phyloP scores from a whole-genome alignment of 2,888 invertebrate genomes.

The Biston stratarius region DNA sequence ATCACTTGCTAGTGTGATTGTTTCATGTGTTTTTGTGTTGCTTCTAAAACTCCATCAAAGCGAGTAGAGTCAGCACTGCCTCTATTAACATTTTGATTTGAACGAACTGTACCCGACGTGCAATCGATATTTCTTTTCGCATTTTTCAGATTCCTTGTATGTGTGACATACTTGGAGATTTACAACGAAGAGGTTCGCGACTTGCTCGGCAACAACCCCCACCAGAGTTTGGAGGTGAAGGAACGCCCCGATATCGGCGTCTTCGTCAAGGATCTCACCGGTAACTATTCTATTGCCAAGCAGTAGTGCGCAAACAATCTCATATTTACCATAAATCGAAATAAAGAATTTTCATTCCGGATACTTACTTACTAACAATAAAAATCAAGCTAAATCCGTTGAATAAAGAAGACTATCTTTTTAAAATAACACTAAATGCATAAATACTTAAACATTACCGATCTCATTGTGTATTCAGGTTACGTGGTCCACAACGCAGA shows the following conservation, averaged over 20 bases:
- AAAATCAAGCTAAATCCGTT: too few relatives aligned
- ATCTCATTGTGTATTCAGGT: conserved; percentile 78
- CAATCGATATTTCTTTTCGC: neutral
- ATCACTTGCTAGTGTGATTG: too few relatives aligned
- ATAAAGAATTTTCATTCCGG: too few relatives aligned
- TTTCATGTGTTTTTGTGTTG: too few relatives aligned
- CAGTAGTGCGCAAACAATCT: neutral
- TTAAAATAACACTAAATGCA: too few relatives aligned
- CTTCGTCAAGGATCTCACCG: conserved; percentile 98
- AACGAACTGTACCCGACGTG: neutral
- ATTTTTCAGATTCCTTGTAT: conserved; percentile 93
- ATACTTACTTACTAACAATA: too few relatives aligned
- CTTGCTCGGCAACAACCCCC: conserved; percentile 95
- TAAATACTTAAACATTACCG: too few relatives aligned
- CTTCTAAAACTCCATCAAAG: too few relatives aligned
- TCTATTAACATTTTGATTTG: too few relatives aligned
- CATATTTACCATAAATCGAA: too few relatives aligned
- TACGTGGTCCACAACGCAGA: conserved; percentile 99
- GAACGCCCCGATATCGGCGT: conserved; percentile 98
- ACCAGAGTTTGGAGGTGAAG: conserved; percentile 95
- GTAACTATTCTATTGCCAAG: conserved; percentile 65
- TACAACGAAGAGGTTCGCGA: conserved; percentile 99
- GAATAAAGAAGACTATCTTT: too few relatives aligned
- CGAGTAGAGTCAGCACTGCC: too few relatives aligned
- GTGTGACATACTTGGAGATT: conserved; percentile 99